Conservation (phyloP, 2,888 invertebrate species). For the Blastobasis lacticolella region DNA sequence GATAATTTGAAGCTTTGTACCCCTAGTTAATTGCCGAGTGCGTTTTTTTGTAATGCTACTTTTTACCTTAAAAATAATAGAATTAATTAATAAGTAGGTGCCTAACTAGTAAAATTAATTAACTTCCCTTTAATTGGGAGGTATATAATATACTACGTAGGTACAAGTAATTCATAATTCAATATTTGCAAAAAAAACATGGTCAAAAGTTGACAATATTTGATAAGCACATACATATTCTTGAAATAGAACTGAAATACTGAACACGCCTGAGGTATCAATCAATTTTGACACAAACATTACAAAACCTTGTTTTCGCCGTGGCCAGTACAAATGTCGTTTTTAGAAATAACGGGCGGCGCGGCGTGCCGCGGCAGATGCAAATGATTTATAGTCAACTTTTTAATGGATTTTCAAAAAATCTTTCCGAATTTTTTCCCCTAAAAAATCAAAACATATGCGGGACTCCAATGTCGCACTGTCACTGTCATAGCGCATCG, state of each 20-base stretch:
- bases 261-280: constrained; percentile 26
- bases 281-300: constrained; percentile 24
- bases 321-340: constrained; percentile 31
- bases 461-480: constrained; percentile 44
- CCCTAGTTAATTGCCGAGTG: too few relatives aligned
- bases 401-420: constrained; percentile 69
- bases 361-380: constrained; percentile 50
- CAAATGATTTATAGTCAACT: constrained; percentile 58
- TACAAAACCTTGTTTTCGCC: constrained; percentile 23
- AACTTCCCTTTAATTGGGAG: too few relatives aligned
- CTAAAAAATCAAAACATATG: constrained; percentile 59
- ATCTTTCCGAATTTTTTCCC: constrained; percentile 42
- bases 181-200: too few relatives aligned
- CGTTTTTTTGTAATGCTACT: too few relatives aligned
- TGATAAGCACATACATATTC: too few relatives aligned
- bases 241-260: constrained; percentile 7
- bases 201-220: too few relatives aligned
- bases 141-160: too few relatives aligned
- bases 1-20: too few relatives aligned
- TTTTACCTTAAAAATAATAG: too few relatives aligned
- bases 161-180: too few relatives aligned
- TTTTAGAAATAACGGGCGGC: constrained; percentile 37
- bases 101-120: too few relatives aligned
- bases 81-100: too few relatives aligned
- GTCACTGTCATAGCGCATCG: constrained; percentile 26